Base-by-base conservation (phyloP, 2,888 invertebrate genomes). In the Blomia tropicalis region DNA sequence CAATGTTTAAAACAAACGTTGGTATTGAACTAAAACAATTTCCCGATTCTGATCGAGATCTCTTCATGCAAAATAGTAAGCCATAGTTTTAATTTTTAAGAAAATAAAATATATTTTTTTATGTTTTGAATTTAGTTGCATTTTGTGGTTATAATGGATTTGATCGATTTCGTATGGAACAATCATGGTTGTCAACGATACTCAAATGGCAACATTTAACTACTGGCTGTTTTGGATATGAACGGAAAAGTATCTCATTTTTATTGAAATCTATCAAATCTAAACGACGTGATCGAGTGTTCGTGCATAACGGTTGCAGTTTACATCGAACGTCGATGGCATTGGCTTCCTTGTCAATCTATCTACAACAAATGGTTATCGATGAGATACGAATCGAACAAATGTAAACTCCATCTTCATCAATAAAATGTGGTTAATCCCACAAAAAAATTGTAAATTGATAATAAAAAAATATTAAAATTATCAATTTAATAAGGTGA, bases 1-100 rank as follows among this genome's bases (percentile, higher is more conserved):
- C 47, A 51, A 60, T 60, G 60, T 51, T 27, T 32, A 19, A 14
- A 19, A 19, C 11, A n/a, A 60, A 60, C 27, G 19, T 29, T 30
- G 19, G 27, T 14, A 36, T 60, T 1, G 60, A 56, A 60, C 17
- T 31, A 17, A 30, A 54, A 1, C 32, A 27, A 5, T 56, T 25
- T 54, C 53, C 60, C 11, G 30, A 23, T 1, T 17, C 44, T 14
- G 1, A 54, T 23, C 25, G 23, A 5, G 60, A 60, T 41, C 31
- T 60, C 14, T 60, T 60, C 51, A 60, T 60, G 60, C 51, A 60
- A 30, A 60, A 60, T 22, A 60, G 59, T 59, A 22, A 59, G 59
- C 43, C 17, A 25, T n/a, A n/a, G 7, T 14, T 36, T 36, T 36
- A n/a, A n/a, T n/a, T n/a, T n/a, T n/a, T n/a, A n/a, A n/a, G n/a